These are phyloP conservation scores for Selene dorsalis DNA, from an alignment of 2,797 vertebrate genomes.

Conservation along the genomic window DNA sequence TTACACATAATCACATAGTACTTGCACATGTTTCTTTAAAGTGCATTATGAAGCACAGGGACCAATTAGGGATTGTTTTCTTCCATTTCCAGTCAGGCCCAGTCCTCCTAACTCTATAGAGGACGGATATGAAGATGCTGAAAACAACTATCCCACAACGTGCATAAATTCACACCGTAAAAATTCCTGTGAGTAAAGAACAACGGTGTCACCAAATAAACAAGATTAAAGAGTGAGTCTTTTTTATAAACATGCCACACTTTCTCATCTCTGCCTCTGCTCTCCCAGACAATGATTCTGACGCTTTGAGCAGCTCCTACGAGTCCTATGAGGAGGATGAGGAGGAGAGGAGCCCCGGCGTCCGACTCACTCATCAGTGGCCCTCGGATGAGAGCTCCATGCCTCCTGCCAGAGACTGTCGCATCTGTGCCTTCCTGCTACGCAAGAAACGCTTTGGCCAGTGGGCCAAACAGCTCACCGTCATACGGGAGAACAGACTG, in stretches of 20 bases:
- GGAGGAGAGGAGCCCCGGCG: slow-evolving; percentile 84
- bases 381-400: slow-evolving; percentile 94
- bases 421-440: slow-evolving; percentile 95
- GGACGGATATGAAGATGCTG: slow-evolving; percentile 96
- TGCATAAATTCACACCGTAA: slow-evolving; percentile 92
- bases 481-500: slow-evolving; percentile 93
- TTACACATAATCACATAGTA: slow-evolving; percentile 1
- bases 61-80: slow-evolving; percentile 19
- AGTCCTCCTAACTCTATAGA: slow-evolving; percentile 93
- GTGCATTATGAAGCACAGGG: neutral
- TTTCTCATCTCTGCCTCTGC: neutral
- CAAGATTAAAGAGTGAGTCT: fast-evolving
- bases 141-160: slow-evolving; percentile 91
- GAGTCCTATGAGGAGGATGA: slow-evolving; percentile 99
- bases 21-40: slow-evolving; percentile 14
- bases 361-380: slow-evolving; percentile 91
- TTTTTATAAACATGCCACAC: neutral
- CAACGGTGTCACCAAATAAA: neutral
- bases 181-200: slow-evolving; percentile 89
- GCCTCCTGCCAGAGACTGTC: slow-evolving; percentile 92
- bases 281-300: slow-evolving; percentile 93
- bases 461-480: slow-evolving; percentile 97
- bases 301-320: slow-evolving; percentile 97
- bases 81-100: slow-evolving; percentile 85
- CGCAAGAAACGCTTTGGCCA: slow-evolving; percentile 98